A percentile compares a stretch with the other conserved stretches of the same genome.
phyloP scores from a whole-genome alignment of 2,797 vertebrate genomes.

The Pipistrellus nathusii region DNA sequence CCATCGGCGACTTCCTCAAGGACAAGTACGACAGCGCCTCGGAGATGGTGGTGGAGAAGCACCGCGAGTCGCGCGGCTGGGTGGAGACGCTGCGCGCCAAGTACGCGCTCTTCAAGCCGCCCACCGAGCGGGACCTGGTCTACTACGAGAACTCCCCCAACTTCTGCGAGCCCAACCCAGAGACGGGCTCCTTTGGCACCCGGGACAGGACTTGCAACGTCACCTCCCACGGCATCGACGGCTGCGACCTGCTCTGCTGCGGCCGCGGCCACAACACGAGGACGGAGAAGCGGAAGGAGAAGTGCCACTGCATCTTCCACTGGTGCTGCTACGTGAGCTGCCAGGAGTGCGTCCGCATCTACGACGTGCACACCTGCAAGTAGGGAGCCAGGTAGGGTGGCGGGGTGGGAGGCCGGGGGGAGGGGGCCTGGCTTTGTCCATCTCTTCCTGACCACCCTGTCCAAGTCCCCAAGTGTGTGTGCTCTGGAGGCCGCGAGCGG shows the following conservation, averaged over 20 bases:
- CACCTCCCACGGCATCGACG: conserved; percentile 98
- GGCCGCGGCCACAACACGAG: conserved; percentile 98
- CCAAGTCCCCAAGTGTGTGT: not conserved
- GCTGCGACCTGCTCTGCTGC: conserved; percentile 98
- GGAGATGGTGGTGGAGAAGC: conserved; percentile 99
- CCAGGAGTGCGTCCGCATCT: conserved; percentile 96
- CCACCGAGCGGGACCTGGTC: conserved; percentile 96
- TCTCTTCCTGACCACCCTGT: not conserved
- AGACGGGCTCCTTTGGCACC: conserved; percentile 97
- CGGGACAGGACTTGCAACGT: conserved; percentile 97
- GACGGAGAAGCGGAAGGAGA: conserved; percentile 98
- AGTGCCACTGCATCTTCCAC: conserved; percentile 99
- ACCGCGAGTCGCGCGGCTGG: conserved; percentile 96
- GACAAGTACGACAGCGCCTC: conserved; percentile 99
- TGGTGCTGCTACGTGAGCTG: conserved; percentile 99
- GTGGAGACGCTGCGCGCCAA: conserved; percentile 97
- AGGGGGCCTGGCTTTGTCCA: not conserved
- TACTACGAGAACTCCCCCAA: conserved; percentile 99
- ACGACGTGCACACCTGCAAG: conserved; percentile 98
- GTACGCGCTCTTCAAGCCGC: conserved; percentile 97
- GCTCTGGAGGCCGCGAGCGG: not conserved
- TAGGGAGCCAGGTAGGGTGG: conserved; percentile 82
- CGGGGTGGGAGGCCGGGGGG: not conserved
- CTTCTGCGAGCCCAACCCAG: conserved; percentile 97
- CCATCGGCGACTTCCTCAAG: conserved; percentile 97